phyloP scores from a whole-genome alignment of 2,797 vertebrate species.

The Cossypha heuglini region DNA sequence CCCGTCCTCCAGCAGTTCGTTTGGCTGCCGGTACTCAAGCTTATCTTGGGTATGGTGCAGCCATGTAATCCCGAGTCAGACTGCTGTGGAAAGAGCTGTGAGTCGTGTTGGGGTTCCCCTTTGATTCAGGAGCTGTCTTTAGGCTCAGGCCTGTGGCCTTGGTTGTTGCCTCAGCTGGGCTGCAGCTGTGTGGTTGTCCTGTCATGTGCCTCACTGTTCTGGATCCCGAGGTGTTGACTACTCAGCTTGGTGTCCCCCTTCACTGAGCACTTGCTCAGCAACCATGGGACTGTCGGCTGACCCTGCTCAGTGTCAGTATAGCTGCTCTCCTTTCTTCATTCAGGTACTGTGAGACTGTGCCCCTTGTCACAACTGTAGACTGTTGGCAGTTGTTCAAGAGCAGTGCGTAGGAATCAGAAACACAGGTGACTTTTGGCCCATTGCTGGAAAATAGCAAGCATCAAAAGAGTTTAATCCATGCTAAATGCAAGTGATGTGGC shows the following conservation, averaged over 20 bases:
- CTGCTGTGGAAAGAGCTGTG: neutral
- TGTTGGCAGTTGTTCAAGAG: neutral
- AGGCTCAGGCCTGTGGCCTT: neutral
- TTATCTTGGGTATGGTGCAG: neutral
- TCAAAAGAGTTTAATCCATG: neutral
- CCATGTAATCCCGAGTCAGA: neutral
- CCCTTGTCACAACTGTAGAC: neutral
- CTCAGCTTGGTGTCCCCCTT: neutral
- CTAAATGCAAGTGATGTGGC: neutral
- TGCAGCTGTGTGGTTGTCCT: neutral
- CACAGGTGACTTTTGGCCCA: neutral
- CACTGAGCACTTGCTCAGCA: neutral
- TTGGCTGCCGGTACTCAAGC: accelerated
- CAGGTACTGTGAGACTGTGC: neutral
- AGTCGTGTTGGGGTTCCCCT: neutral
- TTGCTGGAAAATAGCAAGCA: neutral
- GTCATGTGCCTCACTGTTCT: accelerated
- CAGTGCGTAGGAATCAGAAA: neutral
- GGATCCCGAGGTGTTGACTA: accelerated
- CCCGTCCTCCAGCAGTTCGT: neutral
- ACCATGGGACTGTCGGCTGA: accelerated
- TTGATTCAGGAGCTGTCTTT: neutral
- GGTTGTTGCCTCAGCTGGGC: neutral
- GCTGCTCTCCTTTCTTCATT: neutral
- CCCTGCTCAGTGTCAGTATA: neutral